Conservation (phyloP, 1,140 invertebrate genomes). For the Nymphalis io region DNA sequence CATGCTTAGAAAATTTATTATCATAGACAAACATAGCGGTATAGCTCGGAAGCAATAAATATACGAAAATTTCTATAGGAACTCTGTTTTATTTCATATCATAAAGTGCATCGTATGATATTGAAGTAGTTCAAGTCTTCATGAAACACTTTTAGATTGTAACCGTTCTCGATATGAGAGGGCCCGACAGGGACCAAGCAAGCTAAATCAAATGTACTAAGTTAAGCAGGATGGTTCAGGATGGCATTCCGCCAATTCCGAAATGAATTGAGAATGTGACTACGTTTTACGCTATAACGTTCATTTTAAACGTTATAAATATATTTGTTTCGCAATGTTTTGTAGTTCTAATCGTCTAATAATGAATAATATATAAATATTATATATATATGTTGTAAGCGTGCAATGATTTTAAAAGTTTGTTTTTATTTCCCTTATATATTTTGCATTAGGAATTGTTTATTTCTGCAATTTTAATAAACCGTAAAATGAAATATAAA, state of each 20-base stretch:
- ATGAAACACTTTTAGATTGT: neutral
- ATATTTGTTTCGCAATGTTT: neutral
- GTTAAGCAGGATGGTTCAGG: conserved; percentile 40
- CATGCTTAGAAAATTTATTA: too few relatives aligned
- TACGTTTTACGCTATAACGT: conserved; percentile 24
- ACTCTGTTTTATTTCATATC: neutral
- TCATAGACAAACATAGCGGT: too few relatives aligned
- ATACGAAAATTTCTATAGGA: too few relatives aligned
- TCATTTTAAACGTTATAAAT: conserved; percentile 13
- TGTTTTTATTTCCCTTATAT: too few relatives aligned
- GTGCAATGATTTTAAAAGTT: too few relatives aligned
- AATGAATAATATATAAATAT: too few relatives aligned
- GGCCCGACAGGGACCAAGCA: conserved; percentile 7
- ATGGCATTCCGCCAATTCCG: conserved; percentile 42
- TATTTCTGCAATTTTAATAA: too few relatives aligned
- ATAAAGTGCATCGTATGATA: neutral
- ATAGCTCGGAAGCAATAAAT: too few relatives aligned
- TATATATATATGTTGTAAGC: too few relatives aligned
- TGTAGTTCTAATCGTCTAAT: too few relatives aligned
- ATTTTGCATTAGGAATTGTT: too few relatives aligned
- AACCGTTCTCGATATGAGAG: conserved; percentile 7
- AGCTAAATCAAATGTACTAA: conserved; percentile 42
- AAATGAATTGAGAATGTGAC: conserved; percentile 28
- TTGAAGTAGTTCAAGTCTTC: neutral
- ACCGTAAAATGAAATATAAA: too few relatives aligned